These are phyloP conservation scores for Phthorimaea operculella DNA, from an alignment of 1,140 invertebrate species.

Conservation along the genomic window DNA sequence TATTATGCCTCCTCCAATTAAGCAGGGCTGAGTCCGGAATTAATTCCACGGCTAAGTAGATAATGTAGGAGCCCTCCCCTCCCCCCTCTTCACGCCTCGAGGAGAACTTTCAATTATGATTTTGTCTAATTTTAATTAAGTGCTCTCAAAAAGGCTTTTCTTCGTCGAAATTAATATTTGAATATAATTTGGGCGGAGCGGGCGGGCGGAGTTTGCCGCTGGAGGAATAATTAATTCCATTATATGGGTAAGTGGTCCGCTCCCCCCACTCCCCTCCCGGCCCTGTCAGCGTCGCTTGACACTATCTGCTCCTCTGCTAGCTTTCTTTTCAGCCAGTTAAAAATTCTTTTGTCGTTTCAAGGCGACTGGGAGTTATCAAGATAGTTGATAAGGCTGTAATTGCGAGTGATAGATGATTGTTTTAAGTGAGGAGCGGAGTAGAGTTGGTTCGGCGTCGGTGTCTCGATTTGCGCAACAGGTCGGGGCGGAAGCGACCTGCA, in stretches of 20 bases:
- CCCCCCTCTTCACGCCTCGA: slow-evolving; percentile 62
- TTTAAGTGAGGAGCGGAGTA: neutral
- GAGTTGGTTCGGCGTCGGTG: neutral
- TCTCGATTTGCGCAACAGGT: slow-evolving; percentile 63
- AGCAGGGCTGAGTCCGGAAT: slow-evolving; percentile 40
- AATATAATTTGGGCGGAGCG: slow-evolving; percentile 65
- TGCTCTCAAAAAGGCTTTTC: slow-evolving; percentile 65
- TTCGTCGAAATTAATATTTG: slow-evolving; percentile 66
- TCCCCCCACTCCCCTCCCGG: slow-evolving; percentile 19
- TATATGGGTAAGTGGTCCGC: slow-evolving; percentile 43
- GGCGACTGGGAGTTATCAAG: too few relatives aligned
- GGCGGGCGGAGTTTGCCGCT: slow-evolving; percentile 54
- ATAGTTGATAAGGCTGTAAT: too few relatives aligned
- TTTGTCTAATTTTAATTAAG: slow-evolving; percentile 69
- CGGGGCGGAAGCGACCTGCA: slow-evolving; percentile 65
- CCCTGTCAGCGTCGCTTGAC: slow-evolving; percentile 16
- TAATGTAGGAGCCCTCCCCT: slow-evolving; percentile 52
- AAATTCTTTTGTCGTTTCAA: neutral
- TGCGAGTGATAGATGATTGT: too few relatives aligned
- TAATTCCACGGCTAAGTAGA: slow-evolving; percentile 63
- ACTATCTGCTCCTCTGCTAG: too few relatives aligned
- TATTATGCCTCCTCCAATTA: slow-evolving; percentile 43
- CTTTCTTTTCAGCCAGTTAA: too few relatives aligned
- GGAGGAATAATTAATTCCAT: slow-evolving; percentile 64
- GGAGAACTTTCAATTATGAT: slow-evolving; percentile 68